A percentile compares a stretch with the other conserved stretches of the same genome.
Conservation (phyloP, 2,797 vertebrate genomes). For the Melanogrammus aeglefinus region DNA sequence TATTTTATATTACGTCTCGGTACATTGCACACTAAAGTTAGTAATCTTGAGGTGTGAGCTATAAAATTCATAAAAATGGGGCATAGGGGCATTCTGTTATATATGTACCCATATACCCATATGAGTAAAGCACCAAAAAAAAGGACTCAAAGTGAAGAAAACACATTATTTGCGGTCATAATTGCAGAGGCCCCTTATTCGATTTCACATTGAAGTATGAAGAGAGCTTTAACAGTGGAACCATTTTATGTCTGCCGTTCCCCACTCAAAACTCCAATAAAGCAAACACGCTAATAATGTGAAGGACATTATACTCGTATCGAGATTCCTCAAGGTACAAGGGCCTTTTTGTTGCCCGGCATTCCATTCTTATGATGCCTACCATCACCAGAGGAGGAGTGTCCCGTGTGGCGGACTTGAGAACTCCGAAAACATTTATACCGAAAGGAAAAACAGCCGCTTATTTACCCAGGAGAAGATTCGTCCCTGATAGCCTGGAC, state of each 20-base stretch:
- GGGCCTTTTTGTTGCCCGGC: conserved; percentile 52
- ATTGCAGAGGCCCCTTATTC: too few species aligned
- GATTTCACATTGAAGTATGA: background rate
- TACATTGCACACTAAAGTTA: too few species aligned
- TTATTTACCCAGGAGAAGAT: conserved; percentile 75
- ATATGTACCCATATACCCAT: too few species aligned
- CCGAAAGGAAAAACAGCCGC: conserved; percentile 69
- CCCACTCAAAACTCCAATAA: background rate
- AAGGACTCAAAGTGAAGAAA: too few species aligned
- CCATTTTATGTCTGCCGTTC: conserved; percentile 1
- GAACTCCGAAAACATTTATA: conserved; percentile 71
- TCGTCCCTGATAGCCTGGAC: conserved; percentile 65
- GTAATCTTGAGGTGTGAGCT: too few species aligned
- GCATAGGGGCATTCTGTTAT: too few species aligned
- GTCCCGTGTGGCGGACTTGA: conserved; percentile 55
- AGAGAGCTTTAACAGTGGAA: background rate
- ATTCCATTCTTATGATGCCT: conserved; percentile 64
- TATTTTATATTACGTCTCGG: too few species aligned
- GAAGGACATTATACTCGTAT: conserved; percentile 25
- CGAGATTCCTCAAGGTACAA: conserved; percentile 57
- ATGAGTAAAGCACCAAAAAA: too few species aligned
- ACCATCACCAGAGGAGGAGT: conserved; percentile 50
- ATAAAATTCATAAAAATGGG: too few species aligned
- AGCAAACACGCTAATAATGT: conserved; percentile 19
- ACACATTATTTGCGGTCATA: too few species aligned